phyloP scores from a whole-genome alignment of 2,888 invertebrate genomes.

The Ceratothoa steindachneri region DNA sequence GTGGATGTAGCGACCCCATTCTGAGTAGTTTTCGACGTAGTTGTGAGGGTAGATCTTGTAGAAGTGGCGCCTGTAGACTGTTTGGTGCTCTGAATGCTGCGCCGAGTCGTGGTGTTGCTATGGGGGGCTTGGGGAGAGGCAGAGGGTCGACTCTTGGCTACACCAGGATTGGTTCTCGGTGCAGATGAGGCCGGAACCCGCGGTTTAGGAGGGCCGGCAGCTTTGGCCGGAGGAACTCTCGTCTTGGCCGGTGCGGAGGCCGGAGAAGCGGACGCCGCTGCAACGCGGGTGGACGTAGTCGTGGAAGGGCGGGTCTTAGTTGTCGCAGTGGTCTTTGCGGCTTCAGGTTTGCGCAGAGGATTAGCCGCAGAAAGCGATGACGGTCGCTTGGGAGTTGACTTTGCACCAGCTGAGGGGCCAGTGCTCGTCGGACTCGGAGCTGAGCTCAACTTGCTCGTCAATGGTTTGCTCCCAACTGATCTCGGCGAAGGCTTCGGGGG shows the following conservation, averaged over 20 bases:
- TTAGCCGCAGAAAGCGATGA: background rate
- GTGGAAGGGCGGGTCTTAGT: background rate
- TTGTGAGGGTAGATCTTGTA: slow-evolving; percentile 13
- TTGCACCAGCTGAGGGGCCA: background rate
- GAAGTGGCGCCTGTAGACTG: slow-evolving; percentile 27
- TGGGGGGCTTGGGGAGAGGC: slow-evolving; percentile 21
- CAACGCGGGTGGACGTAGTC: background rate
- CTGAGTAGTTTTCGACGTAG: slow-evolving; percentile 13
- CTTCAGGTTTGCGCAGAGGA: background rate
- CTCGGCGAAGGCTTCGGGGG: slow-evolving; percentile 16
- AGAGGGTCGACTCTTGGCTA: slow-evolving; percentile 25
- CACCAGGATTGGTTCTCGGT: slow-evolving; percentile 12
- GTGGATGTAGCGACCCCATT: background rate
- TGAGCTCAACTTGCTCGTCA: background rate
- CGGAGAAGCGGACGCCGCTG: background rate
- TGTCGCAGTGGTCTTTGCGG: slow-evolving; percentile 21
- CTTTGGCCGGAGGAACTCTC: background rate
- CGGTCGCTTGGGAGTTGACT: background rate
- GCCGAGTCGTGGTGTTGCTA: slow-evolving; percentile 17
- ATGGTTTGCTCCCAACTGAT: slow-evolving; percentile 10
- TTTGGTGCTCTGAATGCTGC: slow-evolving; percentile 9
- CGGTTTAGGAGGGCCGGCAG: background rate
- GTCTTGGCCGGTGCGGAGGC: background rate
- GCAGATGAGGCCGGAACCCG: slow-evolving; percentile 1
- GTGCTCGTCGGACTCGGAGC: background rate